These are phyloP conservation scores for Canis aureus DNA, from an alignment of 2,113 vertebrate genomes.

Conservation along the genomic window DNA sequence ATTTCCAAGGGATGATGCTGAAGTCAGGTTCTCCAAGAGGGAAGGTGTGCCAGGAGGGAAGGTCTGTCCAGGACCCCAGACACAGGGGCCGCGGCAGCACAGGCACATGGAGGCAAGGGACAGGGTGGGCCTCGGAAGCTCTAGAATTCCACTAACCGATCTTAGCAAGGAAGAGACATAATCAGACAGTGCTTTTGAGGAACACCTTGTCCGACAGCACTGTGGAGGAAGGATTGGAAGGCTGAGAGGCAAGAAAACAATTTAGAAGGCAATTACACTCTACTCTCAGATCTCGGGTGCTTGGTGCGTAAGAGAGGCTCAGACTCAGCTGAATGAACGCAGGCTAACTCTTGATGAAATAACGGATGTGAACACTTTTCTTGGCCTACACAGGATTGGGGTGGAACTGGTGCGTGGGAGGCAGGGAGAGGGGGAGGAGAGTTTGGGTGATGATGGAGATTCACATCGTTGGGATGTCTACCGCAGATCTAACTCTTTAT, in stretches of 20 bases:
- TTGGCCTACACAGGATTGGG: not conserved
- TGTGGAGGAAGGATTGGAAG: not conserved
- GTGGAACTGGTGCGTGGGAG: fast-evolving
- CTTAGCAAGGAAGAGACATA: not conserved
- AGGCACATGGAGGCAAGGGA: not conserved
- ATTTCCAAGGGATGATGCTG: not conserved
- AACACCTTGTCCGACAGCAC: not conserved
- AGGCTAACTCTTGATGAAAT: not conserved
- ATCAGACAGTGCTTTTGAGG: not conserved
- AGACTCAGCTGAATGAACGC: not conserved
- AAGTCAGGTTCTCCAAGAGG: not conserved
- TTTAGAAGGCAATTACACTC: not conserved
- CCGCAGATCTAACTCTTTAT: too few species aligned
- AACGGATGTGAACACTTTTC: not conserved
- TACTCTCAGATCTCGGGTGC: not conserved
- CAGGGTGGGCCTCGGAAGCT: fast-evolving
- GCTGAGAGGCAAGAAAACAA: not conserved
- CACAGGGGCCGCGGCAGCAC: fast-evolving
- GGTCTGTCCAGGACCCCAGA: not conserved
- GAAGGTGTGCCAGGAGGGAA: not conserved
- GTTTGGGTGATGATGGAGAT: too few species aligned
- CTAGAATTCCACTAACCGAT: not conserved
- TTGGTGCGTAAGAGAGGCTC: not conserved
- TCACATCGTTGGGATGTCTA: not conserved
- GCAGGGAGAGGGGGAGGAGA: not conserved